Base-by-base conservation (phyloP, 2,113 vertebrate species). In the Malurus elegans region DNA sequence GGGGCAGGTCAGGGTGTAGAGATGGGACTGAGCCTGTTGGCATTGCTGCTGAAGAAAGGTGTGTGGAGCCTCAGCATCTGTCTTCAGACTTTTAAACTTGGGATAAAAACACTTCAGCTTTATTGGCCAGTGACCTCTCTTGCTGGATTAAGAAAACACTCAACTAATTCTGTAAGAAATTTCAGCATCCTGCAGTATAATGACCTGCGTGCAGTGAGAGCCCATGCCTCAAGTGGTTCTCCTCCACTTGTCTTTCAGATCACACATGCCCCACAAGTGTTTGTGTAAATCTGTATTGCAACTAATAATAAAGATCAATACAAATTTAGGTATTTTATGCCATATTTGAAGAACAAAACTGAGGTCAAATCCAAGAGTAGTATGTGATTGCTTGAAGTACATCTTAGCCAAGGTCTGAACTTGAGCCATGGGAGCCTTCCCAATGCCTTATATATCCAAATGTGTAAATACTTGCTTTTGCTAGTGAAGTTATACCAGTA, bases 81-180 rank as follows among this genome's bases (percentile, higher is more conserved):
- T 57, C 64, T 88, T 65, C 29, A 76, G 89, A 32, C 36, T 70
- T 61, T 12, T 8, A 40, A 83, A 45, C 58, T 11, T 18, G 3
- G 29, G 14, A 38, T 75, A 21, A 78, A 78, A 82, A 8, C 44
- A 14, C 40, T 72, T 75, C 58, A 47, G 45, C 50, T 65, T 62
- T 76, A 9, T 44, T 90, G 75, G 64, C 56, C 51, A 58, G 60
- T 93, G 88, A 80, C n/a, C 54, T 90, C 65, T 78, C 75, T 66
- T 86, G 42, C 32, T 90, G 62, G 76, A 64, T 92, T 83, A 84
- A 53, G 80, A 53, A 70, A 74, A 81, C 36, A 36, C 71, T 86
- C 38, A 48, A 26, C n/a, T 85, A 79, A 72, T 92, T 88, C 58
- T 88, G 0, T 56, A 80, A 94, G 67, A 80, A 47, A 42, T 83